Evolutionary conservation across 2,113 vertebrate species (phyloP).

Genomic region (Australoheros scitulus): DNA sequence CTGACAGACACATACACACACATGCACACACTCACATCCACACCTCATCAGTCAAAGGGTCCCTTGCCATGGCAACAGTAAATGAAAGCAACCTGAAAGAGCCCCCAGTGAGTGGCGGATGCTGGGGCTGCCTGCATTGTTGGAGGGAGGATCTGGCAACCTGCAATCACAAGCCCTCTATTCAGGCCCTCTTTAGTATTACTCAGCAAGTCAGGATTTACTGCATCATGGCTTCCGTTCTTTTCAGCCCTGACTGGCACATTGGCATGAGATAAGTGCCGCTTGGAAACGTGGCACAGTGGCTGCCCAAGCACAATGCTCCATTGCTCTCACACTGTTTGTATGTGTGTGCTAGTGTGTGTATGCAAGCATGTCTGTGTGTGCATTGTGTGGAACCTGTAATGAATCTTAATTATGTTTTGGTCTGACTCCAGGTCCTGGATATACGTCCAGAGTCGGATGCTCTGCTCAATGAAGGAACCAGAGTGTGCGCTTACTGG

Average conservation of each 20-base stretch:
- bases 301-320: slow-evolving; percentile 72
- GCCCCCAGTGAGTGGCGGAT: slow-evolving; percentile 77
- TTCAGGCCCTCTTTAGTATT: slow-evolving; percentile 81
- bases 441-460: slow-evolving; percentile 88
- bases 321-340: slow-evolving; percentile 48
- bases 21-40: slow-evolving; percentile 53
- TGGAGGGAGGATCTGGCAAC: slow-evolving; percentile 78
- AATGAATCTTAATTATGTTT: slow-evolving; percentile 73
- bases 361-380: slow-evolving; percentile 46
- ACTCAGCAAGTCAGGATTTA: slow-evolving; percentile 84
- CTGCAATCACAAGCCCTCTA: slow-evolving; percentile 81
- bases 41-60: slow-evolving; percentile 78
- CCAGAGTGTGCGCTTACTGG: slow-evolving; percentile 95
- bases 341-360: slow-evolving; percentile 36
- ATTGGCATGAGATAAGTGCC: slow-evolving; percentile 81
- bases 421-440: slow-evolving; percentile 84
- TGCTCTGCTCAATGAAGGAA: slow-evolving; percentile 82
- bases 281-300: slow-evolving; percentile 77
- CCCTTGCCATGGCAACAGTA: slow-evolving; percentile 80
- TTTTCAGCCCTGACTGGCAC: slow-evolving; percentile 80
- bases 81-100: slow-evolving; percentile 81
- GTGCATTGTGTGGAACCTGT: slow-evolving; percentile 54
- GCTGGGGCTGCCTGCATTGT: slow-evolving; percentile 77
- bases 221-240: slow-evolving; percentile 81
- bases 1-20: neutral